phyloP scores from a whole-genome alignment of 2,113 vertebrate species.

The Ailurus styani region DNA sequence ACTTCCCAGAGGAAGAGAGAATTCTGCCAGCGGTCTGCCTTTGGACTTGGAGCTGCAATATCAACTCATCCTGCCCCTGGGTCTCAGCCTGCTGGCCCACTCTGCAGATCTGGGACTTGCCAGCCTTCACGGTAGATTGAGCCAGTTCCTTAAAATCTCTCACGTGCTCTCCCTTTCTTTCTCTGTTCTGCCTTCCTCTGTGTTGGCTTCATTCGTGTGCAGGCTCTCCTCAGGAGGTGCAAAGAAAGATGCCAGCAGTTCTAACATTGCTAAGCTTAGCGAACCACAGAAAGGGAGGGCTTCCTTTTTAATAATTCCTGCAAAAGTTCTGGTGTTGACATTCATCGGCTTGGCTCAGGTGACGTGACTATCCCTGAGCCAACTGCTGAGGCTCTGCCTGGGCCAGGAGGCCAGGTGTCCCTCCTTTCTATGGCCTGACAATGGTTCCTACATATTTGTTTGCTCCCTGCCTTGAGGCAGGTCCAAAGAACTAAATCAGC shows the following conservation, averaged over 20 bases:
- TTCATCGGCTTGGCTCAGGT: not conserved
- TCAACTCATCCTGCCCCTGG: too few species aligned
- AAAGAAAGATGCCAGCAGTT: not conserved
- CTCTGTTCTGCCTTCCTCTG: not conserved
- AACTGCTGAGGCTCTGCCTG: not conserved
- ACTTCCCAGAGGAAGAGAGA: not conserved
- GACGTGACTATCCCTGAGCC: not conserved
- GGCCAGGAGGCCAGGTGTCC: not conserved
- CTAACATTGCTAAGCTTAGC: not conserved
- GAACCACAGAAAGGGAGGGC: not conserved
- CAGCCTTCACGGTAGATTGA: not conserved
- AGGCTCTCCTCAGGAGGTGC: not conserved
- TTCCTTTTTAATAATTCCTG: not conserved
- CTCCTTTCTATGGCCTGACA: not conserved
- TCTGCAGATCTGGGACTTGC: not conserved
- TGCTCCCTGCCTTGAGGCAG: not conserved
- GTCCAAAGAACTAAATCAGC: not conserved
- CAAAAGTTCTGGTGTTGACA: not conserved
- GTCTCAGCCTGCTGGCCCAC: not conserved
- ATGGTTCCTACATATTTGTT: not conserved
- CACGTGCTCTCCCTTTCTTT: too few species aligned
- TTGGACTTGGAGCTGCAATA: not conserved
- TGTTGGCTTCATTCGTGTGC: not conserved
- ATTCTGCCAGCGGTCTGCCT: not conserved
- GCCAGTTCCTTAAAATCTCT: not conserved